Base-by-base conservation (phyloP, 2,113 vertebrate species). In the Nerophis lumbriciformis region DNA sequence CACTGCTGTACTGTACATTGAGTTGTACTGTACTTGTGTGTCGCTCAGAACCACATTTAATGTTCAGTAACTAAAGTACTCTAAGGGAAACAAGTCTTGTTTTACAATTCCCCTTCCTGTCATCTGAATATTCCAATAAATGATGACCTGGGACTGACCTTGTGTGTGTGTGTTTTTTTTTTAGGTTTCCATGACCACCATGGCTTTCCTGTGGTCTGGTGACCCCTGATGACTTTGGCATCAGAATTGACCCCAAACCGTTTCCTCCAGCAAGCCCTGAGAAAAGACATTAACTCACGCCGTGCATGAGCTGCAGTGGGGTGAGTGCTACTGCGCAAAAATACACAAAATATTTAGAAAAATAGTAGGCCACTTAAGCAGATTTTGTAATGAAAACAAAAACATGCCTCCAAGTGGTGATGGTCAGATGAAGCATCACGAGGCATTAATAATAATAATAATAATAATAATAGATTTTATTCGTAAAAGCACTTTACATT, bases 261-360 rank as follows among this genome's bases (percentile, higher is more conserved):
- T 67, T 59, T 67, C 61, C 51, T 59, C 62, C 59, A 57, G 57
- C 63, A n/a, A 69, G 63, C 69, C 69, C 68, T 72, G 57, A 84
- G 68, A 68, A 51, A 70, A 80, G 36, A 80, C 64, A 16, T 76
- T 49, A 53, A 80, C 62, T 76, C 63, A 75, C 62, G 48, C n/a
- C 16, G 68, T 79, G 65, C 69, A 67, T 69, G 75, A 70, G 78
- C 75, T 85, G 83, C 72, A 76, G 83, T 77, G 72, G 76, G 83
- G 87, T 87, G 57, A 79, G n/a, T 58, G 7, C 12, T 1, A 62
- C 15, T 8, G 21, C 21, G 49, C 36, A 50, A 5, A 52, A 19
- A 70, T 38, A 54, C 19, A 57, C 16, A 47, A 28, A 59, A 15
- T 28, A 21, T 16, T 8, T 1, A 38, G 14, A 55, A 55, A 9